phyloP scores from a whole-genome alignment of 2,888 invertebrate genomes.

The Eristalinus sepulchralis region DNA sequence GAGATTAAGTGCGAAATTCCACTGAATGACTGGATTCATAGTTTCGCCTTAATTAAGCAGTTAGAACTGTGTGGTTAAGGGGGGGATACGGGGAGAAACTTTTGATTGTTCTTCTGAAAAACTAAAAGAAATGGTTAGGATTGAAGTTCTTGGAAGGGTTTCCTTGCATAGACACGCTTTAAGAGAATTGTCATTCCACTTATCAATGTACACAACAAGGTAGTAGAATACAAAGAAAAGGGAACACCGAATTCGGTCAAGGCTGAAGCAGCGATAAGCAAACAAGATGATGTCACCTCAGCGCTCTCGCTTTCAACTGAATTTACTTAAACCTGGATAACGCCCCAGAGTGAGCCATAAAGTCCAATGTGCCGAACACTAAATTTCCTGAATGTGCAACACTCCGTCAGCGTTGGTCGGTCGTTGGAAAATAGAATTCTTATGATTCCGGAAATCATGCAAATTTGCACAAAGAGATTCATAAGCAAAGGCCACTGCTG shows the following conservation, averaged over 20 bases:
- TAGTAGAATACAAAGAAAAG: not conserved
- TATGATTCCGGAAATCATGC: conserved; percentile 18
- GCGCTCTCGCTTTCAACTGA: not conserved
- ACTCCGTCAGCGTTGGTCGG: not conserved
- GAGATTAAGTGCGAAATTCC: too few relatives aligned
- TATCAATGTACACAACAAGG: not conserved
- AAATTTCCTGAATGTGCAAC: not conserved
- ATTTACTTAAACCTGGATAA: not conserved
- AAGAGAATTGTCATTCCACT: too few relatives aligned
- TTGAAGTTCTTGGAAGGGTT: too few relatives aligned
- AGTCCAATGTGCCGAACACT: not conserved
- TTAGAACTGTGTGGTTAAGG: not conserved
- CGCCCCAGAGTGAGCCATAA: not conserved
- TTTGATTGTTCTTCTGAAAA: too few relatives aligned
- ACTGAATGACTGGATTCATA: too few relatives aligned
- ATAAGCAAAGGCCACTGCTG: not conserved
- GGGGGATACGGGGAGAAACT: not conserved
- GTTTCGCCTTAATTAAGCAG: too few relatives aligned
- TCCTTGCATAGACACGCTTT: too few relatives aligned
- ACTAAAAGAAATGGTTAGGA: too few relatives aligned
- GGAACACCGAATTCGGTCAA: not conserved
- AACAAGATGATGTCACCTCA: not conserved
- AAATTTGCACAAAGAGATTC: conserved; percentile 13
- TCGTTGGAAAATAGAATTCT: not conserved
- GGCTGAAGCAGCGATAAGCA: not conserved